These are phyloP conservation scores for Phainopepla nitens DNA, from an alignment of 2,113 vertebrate genomes.

Conservation along the genomic window DNA sequence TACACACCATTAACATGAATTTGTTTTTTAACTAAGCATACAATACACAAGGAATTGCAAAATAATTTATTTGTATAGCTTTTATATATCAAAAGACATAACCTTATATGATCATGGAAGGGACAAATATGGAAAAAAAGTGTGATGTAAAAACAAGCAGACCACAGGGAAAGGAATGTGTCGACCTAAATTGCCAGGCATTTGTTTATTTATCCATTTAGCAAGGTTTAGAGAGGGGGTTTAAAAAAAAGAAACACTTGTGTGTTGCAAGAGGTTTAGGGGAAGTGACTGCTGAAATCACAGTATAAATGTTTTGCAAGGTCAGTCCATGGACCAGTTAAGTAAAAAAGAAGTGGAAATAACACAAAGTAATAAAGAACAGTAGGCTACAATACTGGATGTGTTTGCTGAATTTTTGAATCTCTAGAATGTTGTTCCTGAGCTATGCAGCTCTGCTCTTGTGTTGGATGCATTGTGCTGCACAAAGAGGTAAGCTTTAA, in stretches of 20 bases:
- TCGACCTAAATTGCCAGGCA: not conserved
- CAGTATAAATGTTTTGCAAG: constrained; percentile 46
- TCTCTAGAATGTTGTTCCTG: constrained; percentile 7
- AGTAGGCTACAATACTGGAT: not conserved
- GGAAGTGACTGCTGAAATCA: constrained; percentile 52
- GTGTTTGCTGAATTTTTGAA: not conserved
- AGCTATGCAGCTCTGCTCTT: constrained; percentile 15
- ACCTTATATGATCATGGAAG: not conserved
- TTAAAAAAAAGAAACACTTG: not conserved
- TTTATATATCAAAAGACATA: not conserved
- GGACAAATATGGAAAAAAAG: not conserved
- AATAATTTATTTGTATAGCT: not conserved
- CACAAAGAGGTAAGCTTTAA: constrained; percentile 48
- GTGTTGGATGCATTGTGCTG: constrained; percentile 19
- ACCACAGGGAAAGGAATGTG: not conserved
- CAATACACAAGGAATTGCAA: not conserved
- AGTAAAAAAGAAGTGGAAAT: not conserved
- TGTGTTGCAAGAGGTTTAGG: constrained; percentile 60
- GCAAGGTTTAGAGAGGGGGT: not conserved
- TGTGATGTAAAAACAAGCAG: not conserved
- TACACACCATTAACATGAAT: not conserved
- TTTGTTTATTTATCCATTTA: constrained; percentile 22
- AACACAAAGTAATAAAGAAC: not conserved
- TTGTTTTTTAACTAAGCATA: not conserved
- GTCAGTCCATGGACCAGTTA: not conserved